Conservation (phyloP, 92 coral and sea anemone species). For the Anthopleura xanthogrammica region DNA sequence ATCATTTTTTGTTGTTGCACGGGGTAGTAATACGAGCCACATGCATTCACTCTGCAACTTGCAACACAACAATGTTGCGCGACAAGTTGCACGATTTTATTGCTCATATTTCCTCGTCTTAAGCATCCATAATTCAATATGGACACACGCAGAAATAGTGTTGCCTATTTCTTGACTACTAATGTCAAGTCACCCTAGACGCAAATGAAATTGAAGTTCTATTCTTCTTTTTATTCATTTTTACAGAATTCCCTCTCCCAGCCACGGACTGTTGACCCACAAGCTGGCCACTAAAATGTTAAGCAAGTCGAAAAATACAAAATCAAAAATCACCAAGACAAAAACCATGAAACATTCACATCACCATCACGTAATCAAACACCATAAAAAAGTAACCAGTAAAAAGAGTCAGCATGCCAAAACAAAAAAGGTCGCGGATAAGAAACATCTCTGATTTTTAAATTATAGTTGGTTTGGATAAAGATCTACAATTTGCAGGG, state of each 20-base stretch:
- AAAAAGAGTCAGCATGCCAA: not conserved
- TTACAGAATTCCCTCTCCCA: conserved; percentile 15
- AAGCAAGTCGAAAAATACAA: not conserved
- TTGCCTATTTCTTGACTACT: too few relatives aligned
- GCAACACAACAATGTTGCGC: too few relatives aligned
- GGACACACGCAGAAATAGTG: too few relatives aligned
- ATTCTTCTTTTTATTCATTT: not conserved
- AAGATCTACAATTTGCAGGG: too few relatives aligned
- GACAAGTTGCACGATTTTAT: too few relatives aligned
- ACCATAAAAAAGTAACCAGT: not conserved
- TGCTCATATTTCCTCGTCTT: too few relatives aligned
- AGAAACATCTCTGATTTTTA: not conserved
- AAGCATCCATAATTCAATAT: too few relatives aligned
- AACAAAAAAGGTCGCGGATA: not conserved
- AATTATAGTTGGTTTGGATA: not conserved
- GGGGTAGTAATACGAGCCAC: too few relatives aligned
- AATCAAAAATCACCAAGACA: not conserved
- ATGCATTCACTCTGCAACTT: too few relatives aligned
- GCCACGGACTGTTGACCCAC: conserved; percentile 20
- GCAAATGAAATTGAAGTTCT: not conserved
- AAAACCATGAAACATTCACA: not conserved
- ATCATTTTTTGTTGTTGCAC: too few relatives aligned
- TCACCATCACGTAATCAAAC: not conserved
- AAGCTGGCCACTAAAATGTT: conserved; percentile 28
- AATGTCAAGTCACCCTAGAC: too few relatives aligned